Conservation (phyloP, 2,797 vertebrate species). For the Parauchenoglanis punctatus region DNA sequence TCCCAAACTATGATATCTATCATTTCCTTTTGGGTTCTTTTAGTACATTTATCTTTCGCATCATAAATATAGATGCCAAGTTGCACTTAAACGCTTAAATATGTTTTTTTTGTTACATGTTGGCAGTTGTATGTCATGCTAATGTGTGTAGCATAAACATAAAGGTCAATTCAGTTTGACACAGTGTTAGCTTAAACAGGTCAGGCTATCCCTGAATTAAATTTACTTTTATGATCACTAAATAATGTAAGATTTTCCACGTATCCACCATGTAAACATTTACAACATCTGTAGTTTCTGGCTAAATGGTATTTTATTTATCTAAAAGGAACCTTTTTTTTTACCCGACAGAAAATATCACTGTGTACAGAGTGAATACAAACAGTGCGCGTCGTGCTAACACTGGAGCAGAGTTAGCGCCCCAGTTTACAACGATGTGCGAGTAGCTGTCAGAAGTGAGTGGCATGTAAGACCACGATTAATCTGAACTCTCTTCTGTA, state of each 20-base stretch:
- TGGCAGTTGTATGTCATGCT: conserved; percentile 17
- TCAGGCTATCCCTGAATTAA: neutral
- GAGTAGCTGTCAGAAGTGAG: conserved; percentile 35
- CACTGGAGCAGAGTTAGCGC: conserved; percentile 19
- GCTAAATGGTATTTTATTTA: neutral
- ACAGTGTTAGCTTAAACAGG: neutral
- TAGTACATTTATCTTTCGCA: conserved; percentile 26
- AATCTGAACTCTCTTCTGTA: conserved; percentile 38
- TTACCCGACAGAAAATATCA: conserved; percentile 37
- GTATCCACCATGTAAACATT: neutral
- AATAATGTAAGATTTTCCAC: neutral
- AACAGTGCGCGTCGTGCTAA: conserved; percentile 38
- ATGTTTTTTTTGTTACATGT: conserved; percentile 2
- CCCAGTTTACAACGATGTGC: conserved; percentile 30
- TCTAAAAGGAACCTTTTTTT: conserved; percentile 16
- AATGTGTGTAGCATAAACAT: conserved; percentile 18
- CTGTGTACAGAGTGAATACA: conserved; percentile 48
- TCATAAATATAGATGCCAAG: conserved; percentile 34
- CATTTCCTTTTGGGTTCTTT: conserved; percentile 34
- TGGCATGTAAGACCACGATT: conserved; percentile 43
- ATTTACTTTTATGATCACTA: neutral
- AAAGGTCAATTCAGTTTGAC: neutral
- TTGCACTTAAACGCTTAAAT: conserved; percentile 28
- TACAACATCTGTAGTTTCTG: neutral
- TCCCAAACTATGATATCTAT: conserved; percentile 38